Base-by-base conservation (phyloP, 2,888 invertebrate species). In the Calliopum simillimum region DNA sequence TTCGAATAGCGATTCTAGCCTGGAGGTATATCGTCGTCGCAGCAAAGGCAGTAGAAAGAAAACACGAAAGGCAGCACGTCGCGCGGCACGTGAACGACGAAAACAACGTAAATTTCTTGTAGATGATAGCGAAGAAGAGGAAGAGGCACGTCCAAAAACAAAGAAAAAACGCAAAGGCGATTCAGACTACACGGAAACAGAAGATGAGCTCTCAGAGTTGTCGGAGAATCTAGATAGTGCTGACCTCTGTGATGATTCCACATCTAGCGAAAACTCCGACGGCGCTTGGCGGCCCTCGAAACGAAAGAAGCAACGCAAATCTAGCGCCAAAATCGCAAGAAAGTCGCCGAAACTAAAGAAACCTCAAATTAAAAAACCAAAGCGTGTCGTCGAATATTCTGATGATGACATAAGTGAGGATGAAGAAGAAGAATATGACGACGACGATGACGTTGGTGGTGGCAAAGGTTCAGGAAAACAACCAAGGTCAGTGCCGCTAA, bases 381-480 rank as follows among this genome's bases (percentile, higher is more conserved):
- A 83, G 69, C 79, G 79, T 13, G 8, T 33, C 4, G 67, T 81
- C 4, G 82, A 83, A 58, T 84, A 84, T 59, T 83, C 83, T 0
- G 84, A 84, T 19, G 80, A 80, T 43, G 84, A 84, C 64, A 80
- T 83, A 69, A 81, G 81, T 8, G 87, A 86, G 76, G 81, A 86
- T 59, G 94, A 94, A 80, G 91, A 93, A 4, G 95, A 94, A 85
- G 90, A 78, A 4, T 78, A 80, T 13, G 87, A 88, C 12, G 89
- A 88, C 67, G 88, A 87, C 55, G 88, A 88, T 4, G 89, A 88
- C 70, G 88, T 86, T 64, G 88, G 87, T 3, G 79, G 80, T 8
- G 83, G 82, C 56, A 84, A 82, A 56, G 80, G 84, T 12, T 81
- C 83, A 4, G 79, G 83, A 61, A 84, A 83, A 16, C 83, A 83